Evolutionary conservation across 2,888 invertebrate species (phyloP).

Genomic region (Melolontha melolontha): DNA sequence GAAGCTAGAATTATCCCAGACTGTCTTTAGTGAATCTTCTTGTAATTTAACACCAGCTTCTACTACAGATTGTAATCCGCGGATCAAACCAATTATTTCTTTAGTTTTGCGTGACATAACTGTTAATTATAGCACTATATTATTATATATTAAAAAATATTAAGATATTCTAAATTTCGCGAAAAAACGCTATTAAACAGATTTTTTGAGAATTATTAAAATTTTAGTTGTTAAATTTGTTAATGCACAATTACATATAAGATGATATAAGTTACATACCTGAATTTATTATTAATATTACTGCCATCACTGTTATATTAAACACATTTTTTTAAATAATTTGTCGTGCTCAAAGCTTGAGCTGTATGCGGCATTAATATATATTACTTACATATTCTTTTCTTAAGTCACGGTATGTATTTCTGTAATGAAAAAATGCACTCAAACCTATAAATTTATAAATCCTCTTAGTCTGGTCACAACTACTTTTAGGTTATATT

Average conservation of each 20-base stretch:
- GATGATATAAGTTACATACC: conserved; percentile 9
- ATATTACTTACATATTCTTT: too few relatives aligned
- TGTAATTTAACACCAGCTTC: conserved; percentile 77
- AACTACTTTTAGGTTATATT: too few relatives aligned
- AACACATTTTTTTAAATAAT: too few relatives aligned
- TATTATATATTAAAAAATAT: conserved; percentile 2
- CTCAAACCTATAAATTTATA: too few relatives aligned
- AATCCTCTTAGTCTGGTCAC: too few relatives aligned
- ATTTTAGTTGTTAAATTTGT: too few relatives aligned
- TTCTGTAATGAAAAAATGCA: too few relatives aligned
- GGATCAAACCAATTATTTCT: conserved; percentile 76
- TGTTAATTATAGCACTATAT: conserved; percentile 36
- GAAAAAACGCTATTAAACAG: not conserved
- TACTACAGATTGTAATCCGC: conserved; percentile 76
- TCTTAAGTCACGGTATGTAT: too few relatives aligned
- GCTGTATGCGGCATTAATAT: too few relatives aligned
- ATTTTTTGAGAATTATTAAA: not conserved
- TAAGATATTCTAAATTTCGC: too few relatives aligned
- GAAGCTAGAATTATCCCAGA: conserved; percentile 80
- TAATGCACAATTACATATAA: not conserved
- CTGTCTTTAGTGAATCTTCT: conserved; percentile 70
- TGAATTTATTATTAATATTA: conserved; percentile 22
- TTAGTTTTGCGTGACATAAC: conserved; percentile 63
- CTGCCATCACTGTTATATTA: not conserved
- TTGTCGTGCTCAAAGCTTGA: too few relatives aligned